Conservation (phyloP, 2,888 invertebrate genomes). For the Carcina quercana region DNA sequence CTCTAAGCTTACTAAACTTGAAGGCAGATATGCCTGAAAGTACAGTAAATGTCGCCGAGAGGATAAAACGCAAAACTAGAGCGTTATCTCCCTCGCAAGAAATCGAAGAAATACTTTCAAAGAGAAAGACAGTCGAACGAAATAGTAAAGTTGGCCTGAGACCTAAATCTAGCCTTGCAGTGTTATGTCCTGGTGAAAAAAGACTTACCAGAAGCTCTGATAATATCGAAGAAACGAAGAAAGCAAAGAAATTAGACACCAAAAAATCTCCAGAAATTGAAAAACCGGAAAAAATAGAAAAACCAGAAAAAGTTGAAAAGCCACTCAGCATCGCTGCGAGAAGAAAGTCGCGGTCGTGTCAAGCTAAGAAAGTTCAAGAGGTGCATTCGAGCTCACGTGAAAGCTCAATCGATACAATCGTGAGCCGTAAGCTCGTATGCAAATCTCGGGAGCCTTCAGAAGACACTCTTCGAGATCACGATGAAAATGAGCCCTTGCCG, state of each 20-base stretch:
- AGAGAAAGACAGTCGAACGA: slow-evolving; percentile 53
- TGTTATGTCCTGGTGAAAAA: slow-evolving; percentile 55
- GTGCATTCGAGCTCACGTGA: slow-evolving; percentile 62
- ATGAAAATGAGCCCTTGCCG: slow-evolving; percentile 76
- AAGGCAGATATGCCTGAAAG: slow-evolving; percentile 45
- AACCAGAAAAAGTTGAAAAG: slow-evolving; percentile 33
- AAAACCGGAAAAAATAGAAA: slow-evolving; percentile 7
- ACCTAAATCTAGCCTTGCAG: slow-evolving; percentile 63
- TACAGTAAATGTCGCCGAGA: slow-evolving; percentile 51
- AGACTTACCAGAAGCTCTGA: slow-evolving; percentile 59
- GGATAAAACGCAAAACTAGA: slow-evolving; percentile 70
- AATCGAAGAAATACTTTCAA: slow-evolving; percentile 70
- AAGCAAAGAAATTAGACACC: slow-evolving; percentile 37
- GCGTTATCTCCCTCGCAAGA: slow-evolving; percentile 76
- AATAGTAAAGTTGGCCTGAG: slow-evolving; percentile 45
- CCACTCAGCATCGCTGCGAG: slow-evolving; percentile 42
- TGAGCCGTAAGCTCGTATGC: slow-evolving; percentile 43
- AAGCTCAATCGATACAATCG: slow-evolving; percentile 60
- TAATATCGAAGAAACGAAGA: slow-evolving; percentile 41
- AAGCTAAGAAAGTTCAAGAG: slow-evolving; percentile 47
- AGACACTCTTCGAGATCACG: slow-evolving; percentile 54
- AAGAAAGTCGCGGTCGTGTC: slow-evolving; percentile 61
- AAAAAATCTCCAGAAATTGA: slow-evolving; percentile 35
- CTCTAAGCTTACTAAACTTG: slow-evolving; percentile 63
- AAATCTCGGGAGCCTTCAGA: slow-evolving; percentile 61